Evolutionary conservation across 2,113 vertebrate species (phyloP).

Genomic region (Ammospiza nelsoni): DNA sequence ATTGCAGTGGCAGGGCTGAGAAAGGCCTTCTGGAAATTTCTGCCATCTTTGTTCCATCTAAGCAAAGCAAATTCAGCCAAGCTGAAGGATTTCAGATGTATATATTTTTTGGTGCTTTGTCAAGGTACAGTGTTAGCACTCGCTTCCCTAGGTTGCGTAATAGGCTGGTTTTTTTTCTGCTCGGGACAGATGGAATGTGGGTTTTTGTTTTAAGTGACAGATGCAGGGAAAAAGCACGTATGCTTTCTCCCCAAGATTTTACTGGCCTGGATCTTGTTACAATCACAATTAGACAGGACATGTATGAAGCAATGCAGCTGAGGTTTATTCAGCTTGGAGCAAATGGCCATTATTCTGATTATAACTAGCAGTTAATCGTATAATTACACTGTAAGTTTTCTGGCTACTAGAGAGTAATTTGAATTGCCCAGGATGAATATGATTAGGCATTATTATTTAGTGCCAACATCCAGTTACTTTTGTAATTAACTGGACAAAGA

Average conservation of each 20-base stretch:
- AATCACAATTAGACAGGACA: slow-evolving; percentile 60
- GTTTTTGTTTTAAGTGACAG: slow-evolving; percentile 64
- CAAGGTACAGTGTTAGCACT: slow-evolving; percentile 78
- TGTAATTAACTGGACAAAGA: slow-evolving; percentile 70
- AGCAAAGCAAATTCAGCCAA: slow-evolving; percentile 80
- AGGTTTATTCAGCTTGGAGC: slow-evolving; percentile 69
- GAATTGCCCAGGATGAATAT: slow-evolving; percentile 61
- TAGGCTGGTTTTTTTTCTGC: slow-evolving; percentile 36
- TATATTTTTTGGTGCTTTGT: slow-evolving; percentile 43
- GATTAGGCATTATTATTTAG: slow-evolving; percentile 56
- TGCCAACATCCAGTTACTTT: slow-evolving; percentile 69
- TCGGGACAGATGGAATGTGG: slow-evolving; percentile 61
- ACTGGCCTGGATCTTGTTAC: slow-evolving; percentile 49
- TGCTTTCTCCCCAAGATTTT: slow-evolving; percentile 54
- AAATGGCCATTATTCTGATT: slow-evolving; percentile 67
- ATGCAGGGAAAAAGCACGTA: slow-evolving; percentile 56
- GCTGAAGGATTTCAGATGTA: slow-evolving; percentile 73
- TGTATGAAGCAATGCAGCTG: slow-evolving; percentile 50
- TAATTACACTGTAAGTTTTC: slow-evolving; percentile 74
- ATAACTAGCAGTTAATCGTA: slow-evolving; percentile 73
- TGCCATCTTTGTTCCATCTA: slow-evolving; percentile 89
- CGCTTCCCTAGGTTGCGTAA: slow-evolving; percentile 72
- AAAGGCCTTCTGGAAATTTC: slow-evolving; percentile 97
- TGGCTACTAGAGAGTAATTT: slow-evolving; percentile 64
- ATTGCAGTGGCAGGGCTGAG: slow-evolving; percentile 80